Evolutionary conservation across 2,113 vertebrate species (phyloP), one percentile per base, ranked within the genome.

Genomic region (Oncorhynchus clarkii): DNA sequence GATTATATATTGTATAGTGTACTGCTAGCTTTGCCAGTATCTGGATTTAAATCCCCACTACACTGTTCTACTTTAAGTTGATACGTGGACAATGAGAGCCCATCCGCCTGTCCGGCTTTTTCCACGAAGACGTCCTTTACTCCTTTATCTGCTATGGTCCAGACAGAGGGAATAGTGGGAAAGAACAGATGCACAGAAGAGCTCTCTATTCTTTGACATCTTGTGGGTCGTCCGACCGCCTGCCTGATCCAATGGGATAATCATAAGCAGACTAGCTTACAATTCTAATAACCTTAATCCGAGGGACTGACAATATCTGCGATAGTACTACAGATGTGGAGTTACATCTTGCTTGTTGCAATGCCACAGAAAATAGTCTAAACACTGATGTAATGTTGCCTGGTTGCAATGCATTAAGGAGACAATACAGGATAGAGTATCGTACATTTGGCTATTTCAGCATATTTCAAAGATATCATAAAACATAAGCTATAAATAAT

Each of bases 201-300:
- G 73, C 80, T 87, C 57, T 68, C 76, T 79, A 81, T 88, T 91
- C 82, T 88, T 88, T 80, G 72, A 80, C 82, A 88, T 90, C 89
- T 91, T 90, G 78, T 78, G 57, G 62, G 72, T 77, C 73, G 80
- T 45, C 39, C 39, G 39, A 45, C 39, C 39, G 39, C 9, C 39
- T 54, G 71, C 84, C 77, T 78, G 79, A 92, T 89, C 87, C 89
- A 82, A 73, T 71, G 82, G 87, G 85, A 93, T 91, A 91, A 92
- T 90, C 86, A 75, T 54, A 54, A 54, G 1, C 73, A 82, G 76
- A 85, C 69, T 69, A 88, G 86, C 74, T 90, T 91, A 92, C 82
- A 83, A 76, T 79, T 88, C 83, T 92, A 91, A 92, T 90, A 89
- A 92, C 83, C 81, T 89, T 92, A 92, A 93, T 93, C 92, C 91